These are phyloP conservation scores for Drosophila demipolita DNA, from an alignment of 2,888 invertebrate species.

Conservation along the genomic window DNA sequence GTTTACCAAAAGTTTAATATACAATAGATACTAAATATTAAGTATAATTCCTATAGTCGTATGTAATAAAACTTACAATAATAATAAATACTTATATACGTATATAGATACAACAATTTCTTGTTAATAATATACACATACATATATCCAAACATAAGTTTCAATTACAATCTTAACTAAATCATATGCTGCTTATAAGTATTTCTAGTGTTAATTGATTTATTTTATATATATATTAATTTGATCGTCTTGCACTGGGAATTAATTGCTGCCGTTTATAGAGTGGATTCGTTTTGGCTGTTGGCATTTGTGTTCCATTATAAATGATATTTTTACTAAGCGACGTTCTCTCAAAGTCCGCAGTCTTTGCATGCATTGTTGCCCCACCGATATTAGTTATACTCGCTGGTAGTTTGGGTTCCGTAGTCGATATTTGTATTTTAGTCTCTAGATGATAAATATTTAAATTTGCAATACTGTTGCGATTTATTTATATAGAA, in stretches of 20 bases:
- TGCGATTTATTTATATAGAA: neutral
- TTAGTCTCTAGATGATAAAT: slow-evolving; percentile 16
- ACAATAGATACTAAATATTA: slow-evolving; percentile 48
- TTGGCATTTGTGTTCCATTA: slow-evolving; percentile 12
- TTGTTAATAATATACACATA: neutral
- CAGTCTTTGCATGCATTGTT: slow-evolving; percentile 88
- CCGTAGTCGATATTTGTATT: slow-evolving; percentile 41
- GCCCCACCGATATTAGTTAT: slow-evolving; percentile 89
- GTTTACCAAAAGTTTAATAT: slow-evolving; percentile 43
- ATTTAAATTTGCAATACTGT: neutral
- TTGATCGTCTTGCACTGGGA: slow-evolving; percentile 41
- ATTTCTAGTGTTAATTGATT: neutral
- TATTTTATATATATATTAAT: neutral
- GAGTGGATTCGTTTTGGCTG: slow-evolving; percentile 18
- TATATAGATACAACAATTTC: slow-evolving; percentile 7
- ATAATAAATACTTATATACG: slow-evolving; percentile 49
- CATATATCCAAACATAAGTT: neutral
- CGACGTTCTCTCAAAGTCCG: slow-evolving; percentile 87
- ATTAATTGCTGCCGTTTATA: slow-evolving; percentile 59
- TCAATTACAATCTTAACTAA: neutral
- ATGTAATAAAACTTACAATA: slow-evolving; percentile 57
- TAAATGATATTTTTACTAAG: neutral
- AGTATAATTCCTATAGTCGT: slow-evolving; percentile 73
- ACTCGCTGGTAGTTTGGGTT: slow-evolving; percentile 86
- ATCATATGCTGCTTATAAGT: neutral